Evolutionary conservation across 2,113 vertebrate species (phyloP), one percentile per base, ranked within the genome.

Genomic region (Puffinus mauretanicus): DNA sequence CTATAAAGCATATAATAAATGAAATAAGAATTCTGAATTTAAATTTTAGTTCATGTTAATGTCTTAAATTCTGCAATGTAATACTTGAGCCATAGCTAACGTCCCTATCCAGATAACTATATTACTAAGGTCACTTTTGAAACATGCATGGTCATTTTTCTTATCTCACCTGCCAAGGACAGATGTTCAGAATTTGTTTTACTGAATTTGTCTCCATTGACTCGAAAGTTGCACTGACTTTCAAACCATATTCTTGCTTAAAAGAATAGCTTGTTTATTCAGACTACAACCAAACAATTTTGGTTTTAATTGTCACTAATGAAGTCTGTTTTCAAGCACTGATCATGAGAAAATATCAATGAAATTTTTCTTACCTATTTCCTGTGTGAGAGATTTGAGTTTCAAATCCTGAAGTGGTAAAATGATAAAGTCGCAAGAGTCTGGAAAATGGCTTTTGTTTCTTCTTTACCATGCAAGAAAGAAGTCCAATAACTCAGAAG

Each of bases 281-380:
- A 82, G 17, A 47, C 7, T 75, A 29, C 16, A 62, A 30, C 20
- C 29, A 57, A 82, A 51, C 4, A 24, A 30, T 58, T 46, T 79
- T 51, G 49, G 7, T 36, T 78, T 86, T 69, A 79, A 80, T 75
- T 44, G 25, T 78, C 34, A 54, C 62, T 81, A 90, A 89, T 40
- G 19, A 95, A 92, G 21, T n/a, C n/a, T 73, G 6, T 57, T 95
- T 88, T 88, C 58, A 92, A 96, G 69, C 32, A 80, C 19, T 82
- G 10, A 44, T 51, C 14, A 65, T 36, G 49, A 92, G 61, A 93
- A 81, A 96, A 38, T 42, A 72, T 38, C 46, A 62, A 58, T 54
- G 11, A 65, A 65, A 75, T 64, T 38, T 93, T 90, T 76, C 19
- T 79, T 76, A 55, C 36, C 46, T 60, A 19, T 79, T 90, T 94